A percentile compares a stretch with the other conserved stretches of the same genome.
These are phyloP conservation scores for Stichopus horrens DNA, from an alignment of 53 echinoderm and acorn worm genomes.

Conservation along the genomic window DNA sequence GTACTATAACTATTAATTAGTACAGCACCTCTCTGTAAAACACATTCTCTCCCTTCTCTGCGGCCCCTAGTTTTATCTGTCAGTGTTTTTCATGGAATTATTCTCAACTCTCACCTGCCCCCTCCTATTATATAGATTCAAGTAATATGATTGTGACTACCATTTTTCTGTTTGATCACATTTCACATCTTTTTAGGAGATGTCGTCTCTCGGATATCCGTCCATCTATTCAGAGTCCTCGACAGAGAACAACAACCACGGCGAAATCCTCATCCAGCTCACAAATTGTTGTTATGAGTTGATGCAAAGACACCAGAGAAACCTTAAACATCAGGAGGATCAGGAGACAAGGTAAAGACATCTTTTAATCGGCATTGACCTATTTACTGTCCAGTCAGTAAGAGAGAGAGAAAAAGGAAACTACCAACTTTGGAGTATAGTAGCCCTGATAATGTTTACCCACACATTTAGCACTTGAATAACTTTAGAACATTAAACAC, in stretches of 20 bases:
- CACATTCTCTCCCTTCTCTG: no score
- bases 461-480: no score
- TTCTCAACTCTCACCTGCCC: not conserved
- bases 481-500: no score
- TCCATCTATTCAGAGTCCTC: conserved; percentile 62
- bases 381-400: no score
- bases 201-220: conserved; percentile 84
- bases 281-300: conserved; percentile 96
- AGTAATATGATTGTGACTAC: not conserved
- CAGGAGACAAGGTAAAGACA: conserved; percentile 74
- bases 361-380: no score
- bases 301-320: conserved; percentile 86
- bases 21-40: no score
- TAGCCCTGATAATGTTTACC: no score
- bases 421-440: no score
- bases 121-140: not conserved
- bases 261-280: conserved; percentile 73
- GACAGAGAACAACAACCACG: conserved; percentile 40
- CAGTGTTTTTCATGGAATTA: no score
- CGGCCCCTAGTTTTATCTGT: no score
- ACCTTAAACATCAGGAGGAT: conserved; percentile 75
- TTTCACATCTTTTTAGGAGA: conserved; percentile 67
- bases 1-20: no score
- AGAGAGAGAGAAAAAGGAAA: no score
- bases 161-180: not conserved